A percentile compares a stretch with the other conserved stretches of the same genome.
Conservation (phyloP, 2,113 vertebrate genomes). For the human region GRCh38 chr5:97118501-97119000, state of each 20-base stretch:
- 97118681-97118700: slow-evolving; percentile 22
- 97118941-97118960: slow-evolving; percentile 49
- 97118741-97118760: slow-evolving; percentile 16
- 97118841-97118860: neutral
- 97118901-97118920: slow-evolving; percentile 61
- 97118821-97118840: neutral
- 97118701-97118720: neutral
- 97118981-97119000: slow-evolving; percentile 33
- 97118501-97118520: slow-evolving; percentile 68
- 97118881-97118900: slow-evolving; percentile 16
- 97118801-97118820: neutral
- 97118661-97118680: neutral
- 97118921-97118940: slow-evolving; percentile 34
- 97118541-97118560: slow-evolving; percentile 63
- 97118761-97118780: slow-evolving; percentile 24
- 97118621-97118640: slow-evolving; percentile 11
- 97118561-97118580: slow-evolving; percentile 68
- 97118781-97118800: neutral
- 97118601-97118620: slow-evolving; percentile 33
- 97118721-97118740: slow-evolving; percentile 39
- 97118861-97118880: neutral
- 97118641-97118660: slow-evolving; percentile 30
- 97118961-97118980: slow-evolving; percentile 50
- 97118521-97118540: slow-evolving; percentile 62
- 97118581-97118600: slow-evolving; percentile 54